Base-by-base conservation (phyloP, 2,888 invertebrate species). In the Chymomyza fuscimana region DNA sequence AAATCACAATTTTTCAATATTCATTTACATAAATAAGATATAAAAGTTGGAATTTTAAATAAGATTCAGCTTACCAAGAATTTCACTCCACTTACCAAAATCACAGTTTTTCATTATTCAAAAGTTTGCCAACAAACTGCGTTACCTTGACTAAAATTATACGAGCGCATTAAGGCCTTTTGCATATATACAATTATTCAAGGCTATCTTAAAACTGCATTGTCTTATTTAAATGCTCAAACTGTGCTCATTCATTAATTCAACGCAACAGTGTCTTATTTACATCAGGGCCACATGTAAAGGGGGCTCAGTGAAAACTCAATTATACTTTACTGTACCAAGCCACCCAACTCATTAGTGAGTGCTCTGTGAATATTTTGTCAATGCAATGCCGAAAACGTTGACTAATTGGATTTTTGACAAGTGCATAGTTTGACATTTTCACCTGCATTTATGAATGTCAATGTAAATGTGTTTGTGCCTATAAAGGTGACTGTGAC, bases 351-450 rank as follows among this genome's bases (percentile, higher is more conserved):
- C 74, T 80, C 75, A 77, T 81, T 77, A 77, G 78, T 61, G 65
- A 77, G 78, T 61, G 65, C 51, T 22, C 63, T 25, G 9, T 16
- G 64, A 61, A 80, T 72, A 25, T 25, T 73, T 60, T 74, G 78
- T 65, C 72, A 72, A 71, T 80, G 76, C 70, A 72, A 80, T 22
- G 60, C 68, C 68, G 63, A 71, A 70, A 73, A 70, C 60, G 73
- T 70, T 40, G 77, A 74, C 75, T 82, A 82, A 82, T 82, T 82
- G 81, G 77, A 81, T 81, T 82, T 82, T 81, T 81, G 82, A 81
- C 70, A 77, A 76, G 76, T 77, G 70, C 62, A 60, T 67, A 56
- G 66, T 59, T 56, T 63, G 63, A 72, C 62, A 65, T 64, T 46
- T 16, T 22, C 54, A 9, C 25, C 15, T 58, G 58, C 58, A 58